Conservation (phyloP, 2,797 vertebrate genomes). For the Girardinus metallicus region DNA sequence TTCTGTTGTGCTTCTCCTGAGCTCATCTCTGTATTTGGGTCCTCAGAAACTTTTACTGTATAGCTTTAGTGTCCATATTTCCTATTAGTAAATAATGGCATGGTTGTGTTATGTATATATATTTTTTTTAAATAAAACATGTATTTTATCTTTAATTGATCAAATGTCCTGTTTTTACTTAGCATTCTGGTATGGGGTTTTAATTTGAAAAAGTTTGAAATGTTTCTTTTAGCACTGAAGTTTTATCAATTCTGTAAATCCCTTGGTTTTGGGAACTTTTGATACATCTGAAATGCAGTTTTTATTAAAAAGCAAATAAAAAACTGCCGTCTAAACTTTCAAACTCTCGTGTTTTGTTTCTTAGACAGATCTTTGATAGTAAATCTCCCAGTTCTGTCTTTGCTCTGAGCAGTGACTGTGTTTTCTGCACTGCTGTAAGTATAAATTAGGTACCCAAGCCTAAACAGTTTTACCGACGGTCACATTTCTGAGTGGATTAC, state of each 20-base stretch:
- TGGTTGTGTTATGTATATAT: too few species aligned
- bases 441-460: slow-evolving; percentile 47
- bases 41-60: background rate
- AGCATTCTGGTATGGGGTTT: fast-evolving
- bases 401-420: slow-evolving; percentile 24
- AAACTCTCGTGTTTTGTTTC: background rate
- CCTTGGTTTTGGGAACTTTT: background rate
- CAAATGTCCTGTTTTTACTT: background rate
- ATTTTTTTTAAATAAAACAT: fast-evolving
- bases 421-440: slow-evolving; percentile 54
- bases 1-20: too few species aligned
- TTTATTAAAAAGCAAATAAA: background rate
- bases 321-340: background rate
- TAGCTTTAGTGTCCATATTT: background rate
- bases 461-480: slow-evolving; percentile 44
- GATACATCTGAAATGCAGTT: too few species aligned
- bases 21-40: background rate
- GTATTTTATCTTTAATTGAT: background rate
- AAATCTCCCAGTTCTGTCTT: slow-evolving; percentile 21
- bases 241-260: background rate
- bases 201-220: background rate
- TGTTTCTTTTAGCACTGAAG: background rate
- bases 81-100: too few species aligned
- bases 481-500: slow-evolving; percentile 54
- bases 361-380: slow-evolving; percentile 28